Evolutionary conservation across 2,113 vertebrate genomes (phyloP), one percentile per base, ranked within the genome.

Genomic region (Oreochromis tanganicae): DNA sequence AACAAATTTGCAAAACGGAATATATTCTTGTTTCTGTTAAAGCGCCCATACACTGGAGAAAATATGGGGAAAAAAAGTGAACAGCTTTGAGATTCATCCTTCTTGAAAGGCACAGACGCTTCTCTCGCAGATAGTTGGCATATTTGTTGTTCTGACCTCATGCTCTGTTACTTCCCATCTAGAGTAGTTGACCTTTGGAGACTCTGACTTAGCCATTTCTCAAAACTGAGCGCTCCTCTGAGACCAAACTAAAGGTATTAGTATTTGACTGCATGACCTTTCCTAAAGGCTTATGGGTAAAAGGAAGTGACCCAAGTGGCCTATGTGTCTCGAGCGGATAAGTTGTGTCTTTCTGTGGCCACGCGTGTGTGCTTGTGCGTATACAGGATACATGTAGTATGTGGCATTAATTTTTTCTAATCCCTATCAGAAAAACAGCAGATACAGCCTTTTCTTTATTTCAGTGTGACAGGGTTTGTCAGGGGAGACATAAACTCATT

Each of bases 191-290:
- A 95, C 94, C 95, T 94, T 92, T 91, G 68, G 78, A 91, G 85
- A 83, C 87, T 87, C 89, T 88, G 88, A 95, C 93, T 91, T 88
- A 38, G 87, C 89, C 19, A 36, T 88, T 94, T 93, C 89, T 93
- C 85, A 92, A 88, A 91, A 90, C 48, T 6, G 54, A 85, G 41
- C 32, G 2, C 84, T 91, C 93, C 93, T 92, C 87, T 82, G 95
- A 95, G 95, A 95, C 92, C 81, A 84, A 85, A 82, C 90, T 94
- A 94, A 96, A 96, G 91, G 89, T 95, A 96, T 96, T 95, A 95
- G 93, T 93, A 91, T 92, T 93, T 94, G 94, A 95, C 94, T 92
- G 50, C 27, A 0, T 24, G 73, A 95, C 94, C 94, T 95, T 94
- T 94, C 88, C 87, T 83, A 94, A 91, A 93, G 93, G 88, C 90